Evolutionary conservation across 2,113 vertebrate genomes (phyloP).

Genomic region (Cettia cetti): DNA sequence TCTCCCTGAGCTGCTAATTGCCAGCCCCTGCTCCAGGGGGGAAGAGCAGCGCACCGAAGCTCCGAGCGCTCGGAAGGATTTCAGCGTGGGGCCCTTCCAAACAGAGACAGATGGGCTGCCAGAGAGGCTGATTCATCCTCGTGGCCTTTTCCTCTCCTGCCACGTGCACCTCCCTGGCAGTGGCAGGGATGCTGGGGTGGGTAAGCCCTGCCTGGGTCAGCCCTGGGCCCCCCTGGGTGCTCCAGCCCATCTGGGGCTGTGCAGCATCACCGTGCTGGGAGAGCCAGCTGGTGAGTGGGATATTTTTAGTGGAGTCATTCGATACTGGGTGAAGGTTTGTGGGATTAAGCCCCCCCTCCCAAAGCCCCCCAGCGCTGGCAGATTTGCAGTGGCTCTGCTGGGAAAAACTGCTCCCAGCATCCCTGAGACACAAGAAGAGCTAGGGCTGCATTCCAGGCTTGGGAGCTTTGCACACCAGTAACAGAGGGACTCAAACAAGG

Average conservation of each 20-base stretch:
- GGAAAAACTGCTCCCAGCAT: background rate
- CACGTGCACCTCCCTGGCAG: background rate
- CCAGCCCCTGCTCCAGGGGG: background rate
- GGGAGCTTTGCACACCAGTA: background rate
- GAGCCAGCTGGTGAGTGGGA: background rate
- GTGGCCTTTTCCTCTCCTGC: conserved; percentile 40
- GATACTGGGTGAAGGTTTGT: background rate
- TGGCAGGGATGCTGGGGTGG: background rate
- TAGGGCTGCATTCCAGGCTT: background rate
- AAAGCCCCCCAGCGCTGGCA: accelerated
- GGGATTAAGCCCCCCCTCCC: background rate
- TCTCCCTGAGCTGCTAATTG: background rate
- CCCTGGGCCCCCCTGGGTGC: background rate
- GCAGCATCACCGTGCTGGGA: background rate
- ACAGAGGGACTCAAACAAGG: background rate
- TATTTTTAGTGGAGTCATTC: background rate
- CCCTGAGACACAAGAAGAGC: background rate
- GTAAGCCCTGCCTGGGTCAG: background rate
- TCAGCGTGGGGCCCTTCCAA: background rate
- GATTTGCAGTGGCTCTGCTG: background rate
- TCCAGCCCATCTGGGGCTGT: background rate
- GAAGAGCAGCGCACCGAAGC: background rate
- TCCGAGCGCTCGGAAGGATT: background rate
- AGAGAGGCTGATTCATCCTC: conserved; percentile 59
- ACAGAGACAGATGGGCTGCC: conserved; percentile 46